These are phyloP conservation scores for Pachyramphus minor DNA, from an alignment of 2,113 vertebrate species.

Conservation along the genomic window DNA sequence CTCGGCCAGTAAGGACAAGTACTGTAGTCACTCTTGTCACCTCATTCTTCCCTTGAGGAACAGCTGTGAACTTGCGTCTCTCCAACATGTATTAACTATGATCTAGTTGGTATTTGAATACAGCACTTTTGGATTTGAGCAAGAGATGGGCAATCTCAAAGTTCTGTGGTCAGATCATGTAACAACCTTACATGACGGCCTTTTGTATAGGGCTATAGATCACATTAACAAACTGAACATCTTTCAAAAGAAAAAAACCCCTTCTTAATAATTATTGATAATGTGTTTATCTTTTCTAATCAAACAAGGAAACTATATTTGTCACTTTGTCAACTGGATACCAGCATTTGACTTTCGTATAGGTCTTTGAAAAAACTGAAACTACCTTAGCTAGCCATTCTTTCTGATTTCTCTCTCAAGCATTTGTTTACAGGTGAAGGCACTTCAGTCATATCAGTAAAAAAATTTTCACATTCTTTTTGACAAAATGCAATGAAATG, in stretches of 20 bases:
- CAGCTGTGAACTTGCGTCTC: background rate
- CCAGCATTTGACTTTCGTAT: background rate
- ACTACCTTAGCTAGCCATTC: background rate
- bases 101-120: background rate
- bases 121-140: background rate
- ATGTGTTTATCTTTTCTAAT: background rate
- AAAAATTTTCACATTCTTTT: conserved; percentile 11
- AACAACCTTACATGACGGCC: background rate
- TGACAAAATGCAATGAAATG: conserved; percentile 21
- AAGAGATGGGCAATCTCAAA: background rate
- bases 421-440: conserved; percentile 32
- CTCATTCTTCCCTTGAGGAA: background rate
- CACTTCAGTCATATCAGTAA: background rate
- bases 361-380: background rate
- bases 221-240: background rate
- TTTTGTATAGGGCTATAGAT: background rate
- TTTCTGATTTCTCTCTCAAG: conserved; percentile 13
- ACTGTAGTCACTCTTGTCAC: background rate
- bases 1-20: background rate
- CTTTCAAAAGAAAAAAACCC: background rate
- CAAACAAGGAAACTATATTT: background rate
- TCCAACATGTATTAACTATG: background rate
- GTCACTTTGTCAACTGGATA: background rate
- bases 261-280: background rate
- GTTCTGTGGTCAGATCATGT: background rate